Percentiles rank a stretch among this genome's conserved stretches.
phyloP scores from a whole-genome alignment of 2,797 vertebrate species.

The Philypnodon macrostomus region DNA sequence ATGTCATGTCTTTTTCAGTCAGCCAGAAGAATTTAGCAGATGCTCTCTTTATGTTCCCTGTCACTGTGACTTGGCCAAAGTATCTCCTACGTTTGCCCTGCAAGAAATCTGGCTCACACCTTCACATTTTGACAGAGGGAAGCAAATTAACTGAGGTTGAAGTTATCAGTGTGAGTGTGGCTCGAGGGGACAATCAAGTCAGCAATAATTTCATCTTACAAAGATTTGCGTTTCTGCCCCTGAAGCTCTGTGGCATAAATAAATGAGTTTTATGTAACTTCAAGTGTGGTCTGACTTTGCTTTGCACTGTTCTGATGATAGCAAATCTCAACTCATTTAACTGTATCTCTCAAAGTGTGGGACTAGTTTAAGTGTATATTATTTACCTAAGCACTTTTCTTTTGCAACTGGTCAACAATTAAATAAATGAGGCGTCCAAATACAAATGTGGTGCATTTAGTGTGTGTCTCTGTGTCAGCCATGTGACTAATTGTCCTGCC shows the following conservation, averaged over 20 bases:
- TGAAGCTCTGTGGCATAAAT: neutral
- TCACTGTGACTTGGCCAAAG: constrained; percentile 22
- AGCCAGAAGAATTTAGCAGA: constrained; percentile 50
- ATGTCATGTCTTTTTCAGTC: constrained; percentile 47
- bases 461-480: too few relatives aligned
- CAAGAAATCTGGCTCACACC: constrained; percentile 8
- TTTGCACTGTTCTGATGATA: neutral
- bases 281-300: neutral
- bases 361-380: too few relatives aligned
- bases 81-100: constrained; percentile 17
- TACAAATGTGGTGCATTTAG: too few relatives aligned
- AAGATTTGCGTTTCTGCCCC: neutral
- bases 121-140: constrained; percentile 14
- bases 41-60: constrained; percentile 48
- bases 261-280: neutral
- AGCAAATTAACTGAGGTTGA: constrained; percentile 13
- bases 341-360: too few relatives aligned
- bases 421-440: too few relatives aligned
- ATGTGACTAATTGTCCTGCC: too few relatives aligned
- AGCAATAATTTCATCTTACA: neutral
- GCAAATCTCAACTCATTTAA: neutral
- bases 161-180: constrained; percentile 1
- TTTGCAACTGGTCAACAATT: too few relatives aligned
- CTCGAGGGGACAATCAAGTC: neutral
- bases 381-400: too few relatives aligned